A percentile compares a stretch with the other conserved stretches of the same genome.
Evolutionary conservation across 1,140 invertebrate species (phyloP).

Genomic region (Zaprionus ghesquierei): DNA sequence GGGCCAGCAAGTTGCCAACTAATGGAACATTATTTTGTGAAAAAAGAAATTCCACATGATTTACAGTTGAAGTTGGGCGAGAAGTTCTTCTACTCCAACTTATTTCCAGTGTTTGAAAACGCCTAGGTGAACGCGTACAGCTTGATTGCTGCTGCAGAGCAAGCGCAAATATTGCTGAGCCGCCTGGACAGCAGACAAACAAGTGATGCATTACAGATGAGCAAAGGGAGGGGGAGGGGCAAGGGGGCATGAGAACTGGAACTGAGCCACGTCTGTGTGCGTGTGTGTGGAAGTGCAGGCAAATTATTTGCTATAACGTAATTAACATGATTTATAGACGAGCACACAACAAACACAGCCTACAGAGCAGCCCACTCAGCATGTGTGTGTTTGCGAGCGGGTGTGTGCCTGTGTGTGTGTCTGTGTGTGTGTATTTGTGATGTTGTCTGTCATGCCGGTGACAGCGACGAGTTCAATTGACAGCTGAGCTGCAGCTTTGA

Average conservation of each 20-base stretch:
- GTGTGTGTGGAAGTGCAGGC: conserved; percentile 52
- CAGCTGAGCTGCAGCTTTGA: conserved; percentile 67
- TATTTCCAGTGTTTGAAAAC: background rate
- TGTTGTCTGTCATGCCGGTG: conserved; percentile 67
- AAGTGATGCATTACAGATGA: conserved; percentile 71
- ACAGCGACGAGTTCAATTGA: conserved; percentile 69
- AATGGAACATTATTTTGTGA: background rate
- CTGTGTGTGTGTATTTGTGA: conserved; percentile 43
- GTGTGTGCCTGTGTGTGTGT: conserved; percentile 14
- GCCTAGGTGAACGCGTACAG: conserved; percentile 1
- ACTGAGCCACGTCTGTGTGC: background rate
- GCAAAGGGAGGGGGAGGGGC: no score
- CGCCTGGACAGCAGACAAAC: conserved; percentile 59
- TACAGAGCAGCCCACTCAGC: conserved; percentile 42
- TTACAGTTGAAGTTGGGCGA: background rate
- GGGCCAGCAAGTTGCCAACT: background rate
- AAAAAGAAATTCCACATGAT: background rate
- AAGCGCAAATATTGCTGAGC: conserved; percentile 63
- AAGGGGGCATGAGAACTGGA: background rate
- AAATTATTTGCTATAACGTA: conserved; percentile 81
- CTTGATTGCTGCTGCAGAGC: conserved; percentile 25
- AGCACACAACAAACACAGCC: conserved; percentile 74
- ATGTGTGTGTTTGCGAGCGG: background rate
- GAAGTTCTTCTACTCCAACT: background rate
- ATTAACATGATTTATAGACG: conserved; percentile 81